phyloP scores from a whole-genome alignment of 1,140 invertebrate genomes.

The Pogonognathellus flavescens region DNA sequence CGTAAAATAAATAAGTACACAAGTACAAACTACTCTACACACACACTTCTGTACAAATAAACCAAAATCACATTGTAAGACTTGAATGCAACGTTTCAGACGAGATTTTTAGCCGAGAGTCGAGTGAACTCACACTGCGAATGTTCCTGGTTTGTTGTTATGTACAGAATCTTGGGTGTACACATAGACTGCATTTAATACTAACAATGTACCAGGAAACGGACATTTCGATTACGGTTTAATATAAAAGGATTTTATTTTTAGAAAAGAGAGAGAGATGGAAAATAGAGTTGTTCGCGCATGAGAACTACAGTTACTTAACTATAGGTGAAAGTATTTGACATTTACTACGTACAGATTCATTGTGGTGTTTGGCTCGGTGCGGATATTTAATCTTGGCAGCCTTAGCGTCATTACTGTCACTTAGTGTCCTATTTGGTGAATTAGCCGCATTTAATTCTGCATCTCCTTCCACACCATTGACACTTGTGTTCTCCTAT shows the following conservation, averaged over 20 bases:
- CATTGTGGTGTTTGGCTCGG: slow-evolving; percentile 16
- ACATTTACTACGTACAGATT: not conserved
- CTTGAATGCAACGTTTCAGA: too few species aligned
- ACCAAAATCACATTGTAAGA: too few species aligned
- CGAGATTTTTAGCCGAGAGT: too few species aligned
- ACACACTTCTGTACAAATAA: too few species aligned
- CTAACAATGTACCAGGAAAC: not conserved
- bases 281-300: slow-evolving; percentile 37
- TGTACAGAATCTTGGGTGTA: not conserved
- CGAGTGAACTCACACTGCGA: too few species aligned
- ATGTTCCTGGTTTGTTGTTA: not conserved
- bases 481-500: slow-evolving; percentile 29
- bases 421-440: slow-evolving; percentile 38
- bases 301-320: slow-evolving; percentile 28
- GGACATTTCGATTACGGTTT: slow-evolving; percentile 21
- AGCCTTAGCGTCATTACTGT: slow-evolving; percentile 25
- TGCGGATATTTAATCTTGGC: slow-evolving; percentile 35
- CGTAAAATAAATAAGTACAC: too few species aligned
- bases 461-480: slow-evolving; percentile 8
- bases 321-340: slow-evolving; percentile 39
- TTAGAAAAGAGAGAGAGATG: slow-evolving; percentile 4
- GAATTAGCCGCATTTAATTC: slow-evolving; percentile 43
- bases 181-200: not conserved
- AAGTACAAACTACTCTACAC: too few species aligned
- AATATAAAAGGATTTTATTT: slow-evolving; percentile 44